phyloP scores from a whole-genome alignment of 2,888 invertebrate species.

The Sphaerophoria rueppellii region DNA sequence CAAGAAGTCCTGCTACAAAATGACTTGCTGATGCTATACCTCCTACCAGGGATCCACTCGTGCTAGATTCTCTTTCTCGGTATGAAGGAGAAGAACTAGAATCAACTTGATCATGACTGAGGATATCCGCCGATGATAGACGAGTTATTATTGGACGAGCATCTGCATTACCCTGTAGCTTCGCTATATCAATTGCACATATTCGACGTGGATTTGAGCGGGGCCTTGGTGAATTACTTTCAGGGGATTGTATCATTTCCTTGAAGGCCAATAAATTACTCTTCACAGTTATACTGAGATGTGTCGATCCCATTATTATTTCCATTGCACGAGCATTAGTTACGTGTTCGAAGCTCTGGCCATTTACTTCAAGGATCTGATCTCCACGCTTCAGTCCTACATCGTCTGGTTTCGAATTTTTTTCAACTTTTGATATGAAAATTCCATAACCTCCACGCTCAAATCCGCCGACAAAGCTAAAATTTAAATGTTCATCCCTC shows the following conservation, averaged over 20 bases:
- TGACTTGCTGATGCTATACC: conserved; percentile 57
- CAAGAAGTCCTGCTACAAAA: conserved; percentile 74
- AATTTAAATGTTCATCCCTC: conserved; percentile 96
- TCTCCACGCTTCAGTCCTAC: conserved; percentile 98
- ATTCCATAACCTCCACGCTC: conserved; percentile 96
- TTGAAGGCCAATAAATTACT: conserved; percentile 96
- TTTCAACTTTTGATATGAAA: conserved; percentile 97
- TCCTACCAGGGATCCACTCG: conserved; percentile 56
- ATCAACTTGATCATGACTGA: conserved; percentile 80
- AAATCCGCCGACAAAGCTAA: conserved; percentile 96
- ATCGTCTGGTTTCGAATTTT: conserved; percentile 96
- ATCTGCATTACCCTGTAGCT: conserved; percentile 84
- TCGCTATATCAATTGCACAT: conserved; percentile 85
- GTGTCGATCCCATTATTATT: conserved; percentile 95
- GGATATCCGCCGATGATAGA: conserved; percentile 89
- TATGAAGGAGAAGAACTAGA: conserved; percentile 82
- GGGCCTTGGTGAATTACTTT: conserved; percentile 74
- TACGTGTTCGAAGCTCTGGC: conserved; percentile 97
- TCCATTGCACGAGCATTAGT: conserved; percentile 95
- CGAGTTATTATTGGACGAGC: conserved; percentile 82
- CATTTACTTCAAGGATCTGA: conserved; percentile 98
- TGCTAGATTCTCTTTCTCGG: conserved; percentile 80
- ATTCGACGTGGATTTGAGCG: conserved; percentile 81
- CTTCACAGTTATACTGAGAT: conserved; percentile 97
- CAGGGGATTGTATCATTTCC: conserved; percentile 84